Base-by-base conservation (phyloP, 2,113 vertebrate species). In the Campylomormyrus tamandua region DNA sequence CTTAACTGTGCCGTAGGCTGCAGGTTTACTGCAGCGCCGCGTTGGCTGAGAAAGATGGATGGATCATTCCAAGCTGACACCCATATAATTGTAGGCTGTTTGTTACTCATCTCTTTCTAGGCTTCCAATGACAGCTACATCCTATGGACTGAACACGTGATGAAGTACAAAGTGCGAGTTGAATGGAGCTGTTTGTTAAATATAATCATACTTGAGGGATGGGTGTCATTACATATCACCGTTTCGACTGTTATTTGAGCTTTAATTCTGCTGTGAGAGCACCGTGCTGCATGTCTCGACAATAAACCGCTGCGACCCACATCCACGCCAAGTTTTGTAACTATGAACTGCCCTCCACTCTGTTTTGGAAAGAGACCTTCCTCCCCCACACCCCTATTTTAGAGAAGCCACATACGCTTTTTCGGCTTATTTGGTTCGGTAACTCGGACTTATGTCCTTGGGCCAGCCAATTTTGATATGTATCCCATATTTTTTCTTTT, bases 351-450 rank as follows among this genome's bases (percentile, higher is more conserved):
- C 66, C 88, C 88, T 66, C 42, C 6, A 9, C 48, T 80, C 66
- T 80, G 17, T 89, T 89, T 52, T 80, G 48, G 27, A 66, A 52
- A 70, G 46, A 89, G 88, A 3, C 70, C 66, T 62, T 50, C 66
- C 88, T 49, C 50, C 89, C 31, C n/a, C 62, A 70, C 62, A 70
- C n/a, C 52, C 42, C 39, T 85, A 80, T 17, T 42, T 80, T 42
- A 77, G 39, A 74, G 48, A 50, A 83, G 70, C 70, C 8, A 83
- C 48, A 53, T 80, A 21, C 19, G 35, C 77, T 48, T 58, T 56
- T 89, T 85, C 45, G 53, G 21, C 77, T 27, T 53, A 83, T 89
- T 89, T 84, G 80, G 48, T 89, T 84, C 52, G 50, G 77, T 84
- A 84, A 62, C 53, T 85, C 52, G 77, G 83, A 31, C 39, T 62